phyloP scores from a whole-genome alignment of 2,113 vertebrate genomes.

The Neomonachus schauinslandi region DNA sequence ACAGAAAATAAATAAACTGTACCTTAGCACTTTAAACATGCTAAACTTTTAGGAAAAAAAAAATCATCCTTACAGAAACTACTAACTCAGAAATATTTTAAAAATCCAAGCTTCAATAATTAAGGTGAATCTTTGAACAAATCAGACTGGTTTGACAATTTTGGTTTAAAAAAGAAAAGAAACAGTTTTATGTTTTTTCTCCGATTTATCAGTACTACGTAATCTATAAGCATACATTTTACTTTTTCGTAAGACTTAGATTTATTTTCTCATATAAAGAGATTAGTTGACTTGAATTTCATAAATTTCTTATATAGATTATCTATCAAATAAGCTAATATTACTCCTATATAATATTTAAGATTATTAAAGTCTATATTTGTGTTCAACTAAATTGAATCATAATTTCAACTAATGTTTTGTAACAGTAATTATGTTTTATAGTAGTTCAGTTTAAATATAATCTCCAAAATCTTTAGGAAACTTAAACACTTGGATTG shows the following conservation, averaged over 20 bases:
- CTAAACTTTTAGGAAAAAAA: background rate
- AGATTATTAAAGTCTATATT: background rate
- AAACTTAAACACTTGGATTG: background rate
- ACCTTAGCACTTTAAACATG: background rate
- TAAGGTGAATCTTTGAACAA: background rate
- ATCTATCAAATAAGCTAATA: background rate
- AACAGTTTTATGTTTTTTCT: background rate
- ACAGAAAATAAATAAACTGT: background rate
- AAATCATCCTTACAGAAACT: background rate
- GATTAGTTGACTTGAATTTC: background rate
- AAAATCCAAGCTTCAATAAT: background rate
- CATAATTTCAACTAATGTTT: background rate
- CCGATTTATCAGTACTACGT: background rate
- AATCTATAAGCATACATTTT: background rate
- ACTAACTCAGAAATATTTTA: background rate
- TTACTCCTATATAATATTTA: background rate
- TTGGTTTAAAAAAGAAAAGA: background rate
- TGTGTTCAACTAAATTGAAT: background rate
- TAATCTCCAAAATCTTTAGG: background rate
- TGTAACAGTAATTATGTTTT: background rate
- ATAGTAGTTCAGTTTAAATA: background rate
- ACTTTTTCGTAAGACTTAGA: background rate
- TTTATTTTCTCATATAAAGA: background rate
- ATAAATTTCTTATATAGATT: background rate
- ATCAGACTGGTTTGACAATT: background rate